A percentile compares a stretch with the other conserved stretches of the same genome.
These are phyloP conservation scores for Pogonus chalceus DNA, from an alignment of 1,140 invertebrate species.

Conservation along the genomic window DNA sequence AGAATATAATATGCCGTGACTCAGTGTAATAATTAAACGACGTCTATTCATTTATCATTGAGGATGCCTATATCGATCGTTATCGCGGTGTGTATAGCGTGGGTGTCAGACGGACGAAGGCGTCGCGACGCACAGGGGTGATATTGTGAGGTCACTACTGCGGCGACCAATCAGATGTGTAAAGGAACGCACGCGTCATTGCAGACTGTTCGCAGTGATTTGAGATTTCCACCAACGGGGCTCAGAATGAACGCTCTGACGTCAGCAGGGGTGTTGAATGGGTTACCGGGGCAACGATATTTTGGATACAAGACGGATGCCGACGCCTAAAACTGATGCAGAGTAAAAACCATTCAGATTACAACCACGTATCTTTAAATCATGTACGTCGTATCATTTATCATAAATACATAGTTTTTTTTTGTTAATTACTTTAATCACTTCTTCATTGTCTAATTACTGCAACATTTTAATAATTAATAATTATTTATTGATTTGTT, in stretches of 20 bases:
- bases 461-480: too few species aligned
- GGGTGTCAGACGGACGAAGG: background rate
- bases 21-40: background rate
- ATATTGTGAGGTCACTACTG: background rate
- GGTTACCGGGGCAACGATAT: background rate
- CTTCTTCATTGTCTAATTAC: too few species aligned
- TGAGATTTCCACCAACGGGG: background rate
- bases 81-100: background rate
- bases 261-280: conserved; percentile 5
- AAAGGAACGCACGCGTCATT: background rate
- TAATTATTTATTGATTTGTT: too few species aligned
- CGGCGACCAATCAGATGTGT: conserved; percentile 1
- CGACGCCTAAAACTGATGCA: background rate
- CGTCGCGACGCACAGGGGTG: background rate
- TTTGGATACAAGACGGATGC: too few species aligned
- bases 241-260: conserved; percentile 3
- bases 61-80: background rate
- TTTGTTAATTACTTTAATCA: too few species aligned
- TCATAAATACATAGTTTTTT: too few species aligned
- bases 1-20: background rate
- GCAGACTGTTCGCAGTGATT: background rate
- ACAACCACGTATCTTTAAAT: too few species aligned
- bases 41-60: background rate
- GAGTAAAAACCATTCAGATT: too few species aligned
- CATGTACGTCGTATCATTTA: too few species aligned